Evolutionary conservation across 2,113 vertebrate genomes (phyloP).

Genomic region (Malaclemys terrapin): DNA sequence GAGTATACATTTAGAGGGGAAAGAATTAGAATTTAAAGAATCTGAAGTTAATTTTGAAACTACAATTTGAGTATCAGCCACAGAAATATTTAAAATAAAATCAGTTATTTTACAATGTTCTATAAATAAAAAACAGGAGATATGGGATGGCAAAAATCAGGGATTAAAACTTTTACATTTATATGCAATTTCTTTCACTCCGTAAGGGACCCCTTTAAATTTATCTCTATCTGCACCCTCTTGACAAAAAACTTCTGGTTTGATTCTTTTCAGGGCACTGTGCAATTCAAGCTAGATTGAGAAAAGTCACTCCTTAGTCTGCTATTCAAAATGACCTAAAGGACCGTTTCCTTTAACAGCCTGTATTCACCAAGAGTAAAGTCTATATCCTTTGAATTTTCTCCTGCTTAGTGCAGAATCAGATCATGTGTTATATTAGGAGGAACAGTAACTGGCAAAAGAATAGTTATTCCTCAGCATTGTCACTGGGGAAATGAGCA

Average conservation of each 20-base stretch:
- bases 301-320: constrained; percentile 26
- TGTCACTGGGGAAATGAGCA: constrained; percentile 51
- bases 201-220: background rate
- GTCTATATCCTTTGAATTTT: background rate
- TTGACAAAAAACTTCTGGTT: background rate
- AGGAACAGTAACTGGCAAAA: background rate
- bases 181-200: background rate
- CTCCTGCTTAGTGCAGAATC: background rate
- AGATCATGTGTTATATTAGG: background rate
- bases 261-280: constrained; percentile 24
- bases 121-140: constrained; percentile 52
- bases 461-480: constrained; percentile 20
- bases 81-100: constrained; percentile 51
- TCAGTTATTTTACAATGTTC: constrained; percentile 57
- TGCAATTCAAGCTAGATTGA: background rate
- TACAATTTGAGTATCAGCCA: constrained; percentile 22
- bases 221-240: background rate
- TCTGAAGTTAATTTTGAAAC: constrained; percentile 18
- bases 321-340: constrained; percentile 20
- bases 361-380: constrained; percentile 20
- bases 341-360: constrained; percentile 33
- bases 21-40: constrained; percentile 49
- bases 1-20: constrained; percentile 39
- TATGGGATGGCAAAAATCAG: constrained; percentile 35
- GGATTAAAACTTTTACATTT: constrained; percentile 21